Percentiles rank a stretch among this genome's conserved stretches.
Evolutionary conservation across 2,888 invertebrate genomes (phyloP).

Genomic region (Limnephilus rhombicus): DNA sequence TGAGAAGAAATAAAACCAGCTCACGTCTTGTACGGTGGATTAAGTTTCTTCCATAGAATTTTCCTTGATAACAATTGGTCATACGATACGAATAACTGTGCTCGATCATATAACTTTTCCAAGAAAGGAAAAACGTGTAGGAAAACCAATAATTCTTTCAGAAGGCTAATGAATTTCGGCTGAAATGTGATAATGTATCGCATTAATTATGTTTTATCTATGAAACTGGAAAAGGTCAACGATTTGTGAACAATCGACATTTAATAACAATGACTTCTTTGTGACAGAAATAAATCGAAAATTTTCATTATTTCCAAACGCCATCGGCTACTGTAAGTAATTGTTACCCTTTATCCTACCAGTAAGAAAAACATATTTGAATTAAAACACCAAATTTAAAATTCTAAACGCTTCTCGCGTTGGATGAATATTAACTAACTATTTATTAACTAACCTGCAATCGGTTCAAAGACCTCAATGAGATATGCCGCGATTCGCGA

Average conservation of each 20-base stretch:
- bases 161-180: neutral
- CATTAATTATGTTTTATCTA: neutral
- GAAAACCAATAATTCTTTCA: neutral
- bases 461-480: neutral
- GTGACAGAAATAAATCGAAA: neutral
- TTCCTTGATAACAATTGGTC: neutral
- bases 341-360: neutral
- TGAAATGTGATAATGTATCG: neutral
- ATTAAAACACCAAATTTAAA: neutral
- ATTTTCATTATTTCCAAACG: neutral
- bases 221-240: neutral
- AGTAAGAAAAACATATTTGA: neutral
- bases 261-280: neutral
- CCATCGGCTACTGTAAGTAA: too few species aligned
- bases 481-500: neutral
- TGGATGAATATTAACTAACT: neutral
- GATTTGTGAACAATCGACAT: neutral
- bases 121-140: neutral
- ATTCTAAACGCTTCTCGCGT: neutral
- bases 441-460: neutral
- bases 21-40: neutral
- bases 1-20: neutral
- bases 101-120: neutral
- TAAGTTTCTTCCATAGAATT: neutral
- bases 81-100: neutral